A percentile compares a stretch with the other conserved stretches of the same genome.
Evolutionary conservation across 2,888 invertebrate genomes (phyloP).

Genomic region (Harpagoxenus sublaevis): DNA sequence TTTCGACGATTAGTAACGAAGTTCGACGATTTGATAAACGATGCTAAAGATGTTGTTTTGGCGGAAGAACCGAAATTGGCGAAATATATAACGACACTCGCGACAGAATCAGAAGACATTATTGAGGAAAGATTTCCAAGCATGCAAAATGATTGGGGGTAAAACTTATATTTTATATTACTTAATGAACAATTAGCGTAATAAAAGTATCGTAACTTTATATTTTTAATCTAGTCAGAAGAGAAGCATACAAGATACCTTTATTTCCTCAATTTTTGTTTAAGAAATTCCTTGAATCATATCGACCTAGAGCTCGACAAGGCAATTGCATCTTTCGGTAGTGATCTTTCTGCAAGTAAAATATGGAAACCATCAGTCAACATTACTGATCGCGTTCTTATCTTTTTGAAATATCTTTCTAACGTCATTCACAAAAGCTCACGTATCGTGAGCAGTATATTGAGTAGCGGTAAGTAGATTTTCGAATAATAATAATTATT

Average conservation of each 20-base stretch:
- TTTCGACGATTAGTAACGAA: slow-evolving; percentile 78
- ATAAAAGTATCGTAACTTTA: background rate
- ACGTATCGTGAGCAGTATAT: slow-evolving; percentile 45
- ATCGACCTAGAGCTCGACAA: slow-evolving; percentile 80
- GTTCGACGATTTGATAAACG: slow-evolving; percentile 72
- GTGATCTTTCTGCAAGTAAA: slow-evolving; percentile 67
- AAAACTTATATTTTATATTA: background rate
- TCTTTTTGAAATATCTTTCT: slow-evolving; percentile 75
- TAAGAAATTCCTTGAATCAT: slow-evolving; percentile 72
- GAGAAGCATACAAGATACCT: background rate
- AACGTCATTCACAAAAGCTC: slow-evolving; percentile 73
- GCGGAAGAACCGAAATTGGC: slow-evolving; percentile 72
- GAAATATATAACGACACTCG: slow-evolving; percentile 67
- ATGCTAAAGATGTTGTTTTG: slow-evolving; percentile 66
- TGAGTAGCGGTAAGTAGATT: slow-evolving; percentile 55
- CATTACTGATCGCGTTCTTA: slow-evolving; percentile 75
- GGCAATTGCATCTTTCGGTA: slow-evolving; percentile 67
- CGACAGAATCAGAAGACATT: slow-evolving; percentile 70
- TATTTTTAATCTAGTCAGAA: background rate
- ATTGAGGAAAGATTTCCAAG: slow-evolving; percentile 68
- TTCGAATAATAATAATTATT: slow-evolving; percentile 14
- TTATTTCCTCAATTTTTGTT: slow-evolving; percentile 34
- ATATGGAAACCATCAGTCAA: slow-evolving; percentile 69
- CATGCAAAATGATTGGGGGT: slow-evolving; percentile 64
- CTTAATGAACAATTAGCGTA: background rate